phyloP scores from a whole-genome alignment of 2,888 invertebrate genomes.

The Eristalinus sepulchralis region DNA sequence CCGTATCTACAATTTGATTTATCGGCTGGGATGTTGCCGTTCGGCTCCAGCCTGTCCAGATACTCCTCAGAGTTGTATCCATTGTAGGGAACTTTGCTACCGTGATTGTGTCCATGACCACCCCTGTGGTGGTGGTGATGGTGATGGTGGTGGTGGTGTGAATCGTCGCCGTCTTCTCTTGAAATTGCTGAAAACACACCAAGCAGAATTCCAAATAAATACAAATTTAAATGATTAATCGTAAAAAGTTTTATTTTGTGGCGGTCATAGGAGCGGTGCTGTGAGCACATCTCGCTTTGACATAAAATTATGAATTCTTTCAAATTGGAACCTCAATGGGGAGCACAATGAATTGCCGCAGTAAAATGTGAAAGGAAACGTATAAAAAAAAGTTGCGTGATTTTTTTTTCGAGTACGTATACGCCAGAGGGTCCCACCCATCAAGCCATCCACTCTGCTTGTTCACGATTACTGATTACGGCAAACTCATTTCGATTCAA shows the following conservation, averaged over 20 bases:
- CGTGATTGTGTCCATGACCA: conserved; percentile 82
- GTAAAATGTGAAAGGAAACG: background rate
- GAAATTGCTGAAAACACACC: conserved; percentile 89
- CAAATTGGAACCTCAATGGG: conserved; percentile 19
- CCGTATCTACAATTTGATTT: conserved; percentile 89
- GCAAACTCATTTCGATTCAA: background rate
- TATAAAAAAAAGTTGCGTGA: background rate
- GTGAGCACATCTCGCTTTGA: background rate
- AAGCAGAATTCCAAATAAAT: conserved; percentile 67
- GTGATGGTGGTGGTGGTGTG: conserved; percentile 83
- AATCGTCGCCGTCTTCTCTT: conserved; percentile 93
- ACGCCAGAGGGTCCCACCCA: conserved; percentile 6
- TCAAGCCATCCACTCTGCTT: background rate
- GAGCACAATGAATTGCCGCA: background rate
- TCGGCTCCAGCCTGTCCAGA: conserved; percentile 95
- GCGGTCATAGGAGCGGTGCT: background rate
- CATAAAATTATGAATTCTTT: conserved; percentile 5
- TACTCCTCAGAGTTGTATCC: conserved; percentile 95
- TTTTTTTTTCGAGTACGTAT: conserved; percentile 19
- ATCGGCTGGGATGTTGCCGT: conserved; percentile 94
- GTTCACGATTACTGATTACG: background rate
- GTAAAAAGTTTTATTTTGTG: background rate
- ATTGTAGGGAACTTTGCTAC: conserved; percentile 92
- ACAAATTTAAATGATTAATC: conserved; percentile 47
- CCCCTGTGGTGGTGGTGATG: conserved; percentile 83